phyloP scores from a whole-genome alignment of 2,797 vertebrate species.

The Falco novaeseelandiae region DNA sequence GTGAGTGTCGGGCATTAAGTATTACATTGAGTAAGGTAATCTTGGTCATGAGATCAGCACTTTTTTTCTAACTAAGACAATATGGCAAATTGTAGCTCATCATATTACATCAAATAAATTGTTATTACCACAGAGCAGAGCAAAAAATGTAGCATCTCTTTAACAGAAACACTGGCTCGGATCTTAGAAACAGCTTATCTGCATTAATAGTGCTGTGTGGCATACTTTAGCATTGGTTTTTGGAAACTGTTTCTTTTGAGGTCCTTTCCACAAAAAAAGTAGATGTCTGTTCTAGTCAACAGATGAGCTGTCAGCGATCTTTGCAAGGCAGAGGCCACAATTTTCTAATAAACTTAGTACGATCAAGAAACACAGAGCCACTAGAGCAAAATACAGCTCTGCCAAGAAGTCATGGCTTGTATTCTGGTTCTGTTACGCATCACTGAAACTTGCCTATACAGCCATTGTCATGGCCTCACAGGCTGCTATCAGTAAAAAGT shows the following conservation, averaged over 20 bases:
- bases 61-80: slow-evolving; percentile 11
- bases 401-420: background rate
- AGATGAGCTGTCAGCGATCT: background rate
- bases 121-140: background rate
- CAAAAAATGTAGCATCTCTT: background rate
- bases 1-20: background rate
- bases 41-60: background rate
- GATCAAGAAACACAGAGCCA: background rate
- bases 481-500: background rate
- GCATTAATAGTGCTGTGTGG: background rate
- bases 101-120: background rate
- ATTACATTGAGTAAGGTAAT: background rate
- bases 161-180: background rate
- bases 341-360: background rate
- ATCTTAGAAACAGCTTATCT: background rate
- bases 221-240: background rate
- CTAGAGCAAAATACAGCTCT: background rate
- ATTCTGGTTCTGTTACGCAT: background rate
- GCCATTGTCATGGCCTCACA: background rate
- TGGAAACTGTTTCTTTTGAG: background rate
- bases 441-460: background rate
- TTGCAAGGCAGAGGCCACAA: background rate
- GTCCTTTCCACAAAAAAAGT: background rate
- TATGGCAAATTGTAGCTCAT: background rate
- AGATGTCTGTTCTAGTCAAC: background rate